Evolutionary conservation across 2,113 vertebrate species (phyloP).

Genomic region (Conger conger): DNA sequence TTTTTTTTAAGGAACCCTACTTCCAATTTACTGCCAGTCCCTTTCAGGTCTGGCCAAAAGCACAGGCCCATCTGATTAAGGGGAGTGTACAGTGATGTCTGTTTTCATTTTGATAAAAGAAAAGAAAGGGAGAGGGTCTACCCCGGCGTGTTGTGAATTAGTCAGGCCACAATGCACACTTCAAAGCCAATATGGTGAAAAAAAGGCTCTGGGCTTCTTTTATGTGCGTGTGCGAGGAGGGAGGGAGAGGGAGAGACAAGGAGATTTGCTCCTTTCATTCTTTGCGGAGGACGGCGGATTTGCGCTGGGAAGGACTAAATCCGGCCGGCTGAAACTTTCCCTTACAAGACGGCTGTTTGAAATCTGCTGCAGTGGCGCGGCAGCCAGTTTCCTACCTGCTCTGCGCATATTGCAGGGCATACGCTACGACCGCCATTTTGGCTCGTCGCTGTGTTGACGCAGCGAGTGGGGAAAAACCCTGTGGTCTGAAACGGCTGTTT

Average conservation of each 20-base stretch:
- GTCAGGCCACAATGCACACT: conserved; percentile 36
- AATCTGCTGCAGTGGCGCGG: background rate
- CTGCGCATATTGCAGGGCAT: background rate
- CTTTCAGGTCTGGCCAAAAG: conserved; percentile 70
- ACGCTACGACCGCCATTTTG: background rate
- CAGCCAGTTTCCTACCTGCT: background rate
- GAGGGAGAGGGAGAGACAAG: background rate
- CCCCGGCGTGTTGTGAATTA: conserved; percentile 42
- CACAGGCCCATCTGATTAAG: conserved; percentile 72
- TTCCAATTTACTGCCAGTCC: conserved; percentile 70
- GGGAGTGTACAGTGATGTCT: conserved; percentile 62
- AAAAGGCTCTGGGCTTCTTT: conserved; percentile 23
- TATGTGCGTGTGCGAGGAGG: background rate
- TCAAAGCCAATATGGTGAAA: conserved; percentile 43
- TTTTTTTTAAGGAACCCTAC: conserved; percentile 71
- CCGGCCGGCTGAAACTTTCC: background rate
- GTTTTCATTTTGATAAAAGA: conserved; percentile 65
- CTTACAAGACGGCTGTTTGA: no score
- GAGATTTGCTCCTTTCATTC: conserved; percentile 4
- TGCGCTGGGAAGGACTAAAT: background rate
- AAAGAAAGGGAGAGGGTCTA: conserved; percentile 35
- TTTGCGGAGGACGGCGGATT: no score
- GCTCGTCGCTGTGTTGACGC: background rate
- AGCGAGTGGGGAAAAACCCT: background rate
- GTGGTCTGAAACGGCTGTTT: background rate